Conservation (phyloP, 1,140 invertebrate genomes). For the Cyclina sinensis region DNA sequence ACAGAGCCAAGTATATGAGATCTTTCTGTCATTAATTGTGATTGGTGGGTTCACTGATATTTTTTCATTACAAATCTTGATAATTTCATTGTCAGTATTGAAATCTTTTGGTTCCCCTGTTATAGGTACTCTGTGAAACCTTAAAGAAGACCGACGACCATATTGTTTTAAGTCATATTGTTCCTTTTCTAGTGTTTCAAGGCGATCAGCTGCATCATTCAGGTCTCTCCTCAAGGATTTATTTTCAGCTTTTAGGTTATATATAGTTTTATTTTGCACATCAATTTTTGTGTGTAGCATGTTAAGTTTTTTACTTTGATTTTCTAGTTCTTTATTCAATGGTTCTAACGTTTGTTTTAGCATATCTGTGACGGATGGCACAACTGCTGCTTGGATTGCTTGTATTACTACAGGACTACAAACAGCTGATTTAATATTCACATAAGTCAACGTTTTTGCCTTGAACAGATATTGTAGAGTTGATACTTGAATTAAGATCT, state of each 20-base stretch:
- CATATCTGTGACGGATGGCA: no score
- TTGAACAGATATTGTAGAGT: not conserved
- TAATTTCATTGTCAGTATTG: not conserved
- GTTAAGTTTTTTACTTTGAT: no score
- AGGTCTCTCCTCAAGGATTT: no score
- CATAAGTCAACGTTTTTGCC: not conserved
- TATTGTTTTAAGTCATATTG: no score
- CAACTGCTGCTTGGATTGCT: not conserved
- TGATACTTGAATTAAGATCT: not conserved
- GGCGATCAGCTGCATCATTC: no score
- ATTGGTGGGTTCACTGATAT: not conserved
- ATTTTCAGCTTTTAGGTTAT: no score
- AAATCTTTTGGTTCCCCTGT: not conserved
- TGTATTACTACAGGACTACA: not conserved
- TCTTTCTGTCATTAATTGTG: not conserved
- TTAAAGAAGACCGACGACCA: not conserved
- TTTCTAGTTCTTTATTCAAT: not conserved
- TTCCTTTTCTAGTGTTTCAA: no score
- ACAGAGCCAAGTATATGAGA: not conserved
- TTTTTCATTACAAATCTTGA: conserved; percentile 5
- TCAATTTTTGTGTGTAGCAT: no score
- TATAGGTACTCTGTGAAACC: not conserved
- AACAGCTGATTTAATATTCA: not conserved
- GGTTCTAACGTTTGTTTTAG: not conserved
- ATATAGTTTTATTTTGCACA: no score